Conservation (phyloP, 1,140 invertebrate species). For the Pogonus chalceus region DNA sequence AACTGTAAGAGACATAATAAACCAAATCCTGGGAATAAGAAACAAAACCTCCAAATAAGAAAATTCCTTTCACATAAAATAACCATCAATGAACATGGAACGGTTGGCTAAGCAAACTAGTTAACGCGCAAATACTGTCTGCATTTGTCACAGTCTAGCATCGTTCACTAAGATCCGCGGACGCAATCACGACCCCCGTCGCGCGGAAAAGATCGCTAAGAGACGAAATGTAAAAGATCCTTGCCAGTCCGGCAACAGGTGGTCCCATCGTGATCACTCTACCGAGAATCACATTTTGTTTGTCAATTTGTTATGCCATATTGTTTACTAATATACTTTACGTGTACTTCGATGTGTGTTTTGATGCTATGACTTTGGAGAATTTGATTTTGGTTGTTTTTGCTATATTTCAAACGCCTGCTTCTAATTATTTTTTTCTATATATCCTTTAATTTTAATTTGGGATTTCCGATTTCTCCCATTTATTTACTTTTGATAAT, state of each 20-base stretch:
- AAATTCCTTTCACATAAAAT: no score
- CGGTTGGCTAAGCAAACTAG: slow-evolving; percentile 18
- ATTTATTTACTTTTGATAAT: no score
- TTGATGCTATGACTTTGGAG: not conserved
- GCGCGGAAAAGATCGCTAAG: slow-evolving; percentile 19
- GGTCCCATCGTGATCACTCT: slow-evolving; percentile 9
- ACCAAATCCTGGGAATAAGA: no score
- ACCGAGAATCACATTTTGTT: not conserved
- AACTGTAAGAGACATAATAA: no score
- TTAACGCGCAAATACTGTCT: slow-evolving; percentile 21
- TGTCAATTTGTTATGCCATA: not conserved
- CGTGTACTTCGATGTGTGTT: not conserved
- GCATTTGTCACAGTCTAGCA: slow-evolving; percentile 18
- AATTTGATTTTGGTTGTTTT: not conserved
- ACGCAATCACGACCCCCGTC: slow-evolving; percentile 19
- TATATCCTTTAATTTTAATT: no score
- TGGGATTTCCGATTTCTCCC: no score
- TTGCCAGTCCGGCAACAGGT: slow-evolving; percentile 16
- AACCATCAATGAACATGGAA: no score
- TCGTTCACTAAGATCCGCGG: not conserved
- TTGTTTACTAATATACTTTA: slow-evolving; percentile 1
- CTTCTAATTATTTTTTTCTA: no score
- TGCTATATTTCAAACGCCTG: not conserved
- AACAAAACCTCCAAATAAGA: no score
- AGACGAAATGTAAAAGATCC: slow-evolving; percentile 12